A percentile compares a stretch with the other conserved stretches of the same genome.
Conservation (phyloP, 2,888 invertebrate genomes). For the Ochlodes sylvanus region DNA sequence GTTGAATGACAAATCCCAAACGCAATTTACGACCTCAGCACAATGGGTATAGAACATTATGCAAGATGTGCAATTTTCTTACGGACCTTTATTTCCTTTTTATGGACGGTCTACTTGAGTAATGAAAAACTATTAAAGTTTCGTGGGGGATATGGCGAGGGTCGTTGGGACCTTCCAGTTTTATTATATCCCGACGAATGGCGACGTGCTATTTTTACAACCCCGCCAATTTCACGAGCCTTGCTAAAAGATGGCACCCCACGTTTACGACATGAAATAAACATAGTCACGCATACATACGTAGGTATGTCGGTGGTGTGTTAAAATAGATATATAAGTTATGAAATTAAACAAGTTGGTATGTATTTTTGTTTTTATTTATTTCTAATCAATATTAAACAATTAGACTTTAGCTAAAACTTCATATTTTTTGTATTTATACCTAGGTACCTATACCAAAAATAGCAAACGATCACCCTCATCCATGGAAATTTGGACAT, state of each 20-base stretch:
- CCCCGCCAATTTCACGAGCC: conserved; percentile 73
- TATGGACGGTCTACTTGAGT: conserved; percentile 81
- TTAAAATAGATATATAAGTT: too few species aligned
- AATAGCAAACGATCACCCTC: too few species aligned
- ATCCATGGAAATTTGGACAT: too few species aligned
- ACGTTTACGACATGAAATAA: conserved; percentile 45
- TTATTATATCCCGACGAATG: conserved; percentile 74
- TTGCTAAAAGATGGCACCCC: conserved; percentile 70
- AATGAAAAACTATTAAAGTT: conserved; percentile 83
- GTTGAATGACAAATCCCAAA: conserved; percentile 61
- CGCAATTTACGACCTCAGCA: conserved; percentile 67
- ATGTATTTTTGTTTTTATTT: not conserved
- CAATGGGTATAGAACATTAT: conserved; percentile 67
- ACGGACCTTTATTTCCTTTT: conserved; percentile 73
- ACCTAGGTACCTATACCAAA: too few species aligned
- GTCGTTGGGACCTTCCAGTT: conserved; percentile 76
- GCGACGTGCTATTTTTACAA: conserved; percentile 70
- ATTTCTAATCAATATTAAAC: too few species aligned
- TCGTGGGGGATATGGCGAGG: conserved; percentile 76
- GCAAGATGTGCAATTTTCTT: conserved; percentile 82
- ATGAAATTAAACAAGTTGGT: too few species aligned
- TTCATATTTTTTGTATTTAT: too few species aligned
- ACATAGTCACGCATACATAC: conserved; percentile 14
- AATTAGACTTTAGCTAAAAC: too few species aligned
- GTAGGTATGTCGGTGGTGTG: not conserved